Evolutionary conservation across 2,113 vertebrate genomes (phyloP).

Genomic region (Silurus glanis): DNA sequence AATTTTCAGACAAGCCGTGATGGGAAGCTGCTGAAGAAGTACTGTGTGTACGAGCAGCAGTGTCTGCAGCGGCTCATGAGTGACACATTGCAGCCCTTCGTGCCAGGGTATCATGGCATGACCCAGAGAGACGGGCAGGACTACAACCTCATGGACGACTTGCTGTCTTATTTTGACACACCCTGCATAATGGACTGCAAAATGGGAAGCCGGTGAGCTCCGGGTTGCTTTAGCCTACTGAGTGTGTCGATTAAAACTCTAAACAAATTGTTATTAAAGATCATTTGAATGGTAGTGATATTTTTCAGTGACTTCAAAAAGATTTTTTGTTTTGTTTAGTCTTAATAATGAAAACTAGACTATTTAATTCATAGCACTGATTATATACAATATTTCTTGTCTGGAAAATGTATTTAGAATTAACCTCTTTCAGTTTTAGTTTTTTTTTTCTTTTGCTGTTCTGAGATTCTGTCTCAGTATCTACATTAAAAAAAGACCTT

Average conservation of each 20-base stretch:
- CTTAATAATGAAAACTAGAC: background rate
- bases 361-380: background rate
- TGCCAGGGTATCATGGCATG: slow-evolving; percentile 78
- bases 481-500: background rate
- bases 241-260: background rate
- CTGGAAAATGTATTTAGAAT: background rate
- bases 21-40: slow-evolving; percentile 81
- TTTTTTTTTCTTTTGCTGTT: background rate
- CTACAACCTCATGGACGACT: slow-evolving; percentile 86
- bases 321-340: too few relatives aligned
- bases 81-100: slow-evolving; percentile 75
- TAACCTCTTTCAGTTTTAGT: background rate
- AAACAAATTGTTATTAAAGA: background rate
- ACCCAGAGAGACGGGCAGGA: slow-evolving; percentile 73
- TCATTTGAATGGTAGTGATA: background rate
- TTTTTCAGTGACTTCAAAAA: background rate
- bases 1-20: slow-evolving; percentile 80
- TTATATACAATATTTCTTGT: background rate
- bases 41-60: slow-evolving; percentile 76
- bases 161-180: slow-evolving; percentile 77
- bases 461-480: background rate
- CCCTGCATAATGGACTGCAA: slow-evolving; percentile 90
- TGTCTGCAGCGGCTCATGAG: slow-evolving; percentile 78
- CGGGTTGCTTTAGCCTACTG: background rate
- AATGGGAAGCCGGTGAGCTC: slow-evolving; percentile 80